Percentiles rank a stretch among this genome's conserved stretches.
phyloP scores from a whole-genome alignment of 2,797 vertebrate genomes.

The Urosaurus nigricauda region DNA sequence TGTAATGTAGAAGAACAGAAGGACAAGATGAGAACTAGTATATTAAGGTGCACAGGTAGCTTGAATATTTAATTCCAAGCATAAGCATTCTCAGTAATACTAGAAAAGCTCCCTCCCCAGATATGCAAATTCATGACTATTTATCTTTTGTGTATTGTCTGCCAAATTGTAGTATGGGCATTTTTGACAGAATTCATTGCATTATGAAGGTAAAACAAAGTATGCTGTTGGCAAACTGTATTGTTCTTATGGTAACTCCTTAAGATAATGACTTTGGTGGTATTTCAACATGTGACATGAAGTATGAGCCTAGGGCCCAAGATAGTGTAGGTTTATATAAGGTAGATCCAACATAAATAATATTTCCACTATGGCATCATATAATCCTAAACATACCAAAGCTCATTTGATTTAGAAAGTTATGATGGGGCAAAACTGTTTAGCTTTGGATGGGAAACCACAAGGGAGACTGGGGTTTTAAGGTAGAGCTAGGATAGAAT shows the following conservation, averaged over 20 bases:
- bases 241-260: neutral
- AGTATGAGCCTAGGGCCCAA: too few species aligned
- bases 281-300: neutral
- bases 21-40: neutral
- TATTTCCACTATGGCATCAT: too few species aligned
- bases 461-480: too few species aligned
- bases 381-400: too few species aligned
- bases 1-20: neutral
- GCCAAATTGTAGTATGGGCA: neutral
- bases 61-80: neutral
- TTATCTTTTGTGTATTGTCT: neutral
- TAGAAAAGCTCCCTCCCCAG: neutral
- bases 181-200: neutral
- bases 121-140: neutral
- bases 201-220: neutral
- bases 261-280: neutral
- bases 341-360: too few species aligned
- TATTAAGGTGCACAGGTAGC: neutral
- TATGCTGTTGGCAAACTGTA: neutral
- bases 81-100: neutral
- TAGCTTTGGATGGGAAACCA: too few species aligned
- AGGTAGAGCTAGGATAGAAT: too few species aligned
- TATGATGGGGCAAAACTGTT: too few species aligned
- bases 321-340: neutral
- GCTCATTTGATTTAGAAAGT: too few species aligned